phyloP scores from a whole-genome alignment of 2,888 invertebrate species.

The Microplitis deprimator region DNA sequence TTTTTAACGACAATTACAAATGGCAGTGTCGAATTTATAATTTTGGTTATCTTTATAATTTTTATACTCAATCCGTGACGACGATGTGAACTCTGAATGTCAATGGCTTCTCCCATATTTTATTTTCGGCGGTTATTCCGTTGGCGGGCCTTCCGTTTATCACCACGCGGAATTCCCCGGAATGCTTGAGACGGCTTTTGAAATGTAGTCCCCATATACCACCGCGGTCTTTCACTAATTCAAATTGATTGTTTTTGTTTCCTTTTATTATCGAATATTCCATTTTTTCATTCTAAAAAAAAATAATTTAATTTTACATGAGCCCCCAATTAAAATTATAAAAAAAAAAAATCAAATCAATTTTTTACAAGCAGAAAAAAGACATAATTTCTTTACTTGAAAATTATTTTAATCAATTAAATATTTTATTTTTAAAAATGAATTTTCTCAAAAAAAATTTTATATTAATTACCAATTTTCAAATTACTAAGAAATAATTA shows the following conservation, averaged over 20 bases:
- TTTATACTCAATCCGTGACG: conserved; percentile 56
- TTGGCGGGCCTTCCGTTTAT: conserved; percentile 73
- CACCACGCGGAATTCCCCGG: conserved; percentile 74
- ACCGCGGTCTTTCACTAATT: conserved; percentile 74
- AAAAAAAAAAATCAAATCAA: conserved; percentile 38
- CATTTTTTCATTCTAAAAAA: conserved; percentile 72
- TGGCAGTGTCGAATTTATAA: conserved; percentile 41
- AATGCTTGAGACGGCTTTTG: conserved; percentile 73
- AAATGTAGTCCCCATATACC: conserved; percentile 76
- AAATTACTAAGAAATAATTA: not conserved
- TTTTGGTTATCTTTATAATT: conserved; percentile 15
- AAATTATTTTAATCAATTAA: too few relatives aligned
- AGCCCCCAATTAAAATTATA: not conserved
- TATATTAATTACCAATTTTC: conserved; percentile 3
- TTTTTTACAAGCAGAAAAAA: conserved; percentile 19
- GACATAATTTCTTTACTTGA: not conserved
- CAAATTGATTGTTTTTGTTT: conserved; percentile 75
- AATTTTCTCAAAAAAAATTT: not conserved
- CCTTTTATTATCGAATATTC: conserved; percentile 75
- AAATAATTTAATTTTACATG: conserved; percentile 5
- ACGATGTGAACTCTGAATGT: conserved; percentile 73
- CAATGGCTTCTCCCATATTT: conserved; percentile 74
- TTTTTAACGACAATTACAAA: conserved; percentile 23
- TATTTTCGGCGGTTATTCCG: conserved; percentile 62
- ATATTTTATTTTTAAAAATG: too few relatives aligned